Evolutionary conservation across 1,140 invertebrate species (phyloP), one percentile per base, ranked within the genome.

Genomic region (Triops cancriformis): DNA sequence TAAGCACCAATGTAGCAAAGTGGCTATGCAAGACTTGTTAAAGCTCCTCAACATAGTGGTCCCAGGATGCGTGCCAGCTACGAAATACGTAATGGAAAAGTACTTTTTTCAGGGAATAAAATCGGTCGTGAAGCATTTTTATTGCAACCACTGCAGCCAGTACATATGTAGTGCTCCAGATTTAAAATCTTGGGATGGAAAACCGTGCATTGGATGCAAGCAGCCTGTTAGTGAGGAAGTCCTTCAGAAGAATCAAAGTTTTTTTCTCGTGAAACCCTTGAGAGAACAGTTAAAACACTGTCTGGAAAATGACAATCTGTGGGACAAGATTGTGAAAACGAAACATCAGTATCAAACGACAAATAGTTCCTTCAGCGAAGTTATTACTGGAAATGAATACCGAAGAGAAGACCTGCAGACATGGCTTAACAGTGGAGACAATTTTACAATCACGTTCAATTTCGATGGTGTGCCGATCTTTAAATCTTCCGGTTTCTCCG

Each of bases 381-480:
- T 45, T 45, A 45, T 45, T 0, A 45, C 43, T 11, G 43, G 43
- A 12, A 45, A 45, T 12, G 11, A 74, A 31, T 41, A n/a, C 26
- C 6, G 14, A 5, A 27, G 18, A 10, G 10, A 74, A n/a, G n/a
- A 10, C 18, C 26, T 5, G n/a, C 18, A 10, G 18, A 74, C 26
- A 26, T 10, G 73, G 7, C 27, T 31, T 31, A 10, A 26, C 28
- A 26, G 10, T 18, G 18, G 26, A n/a, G n/a, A n/a, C n/a, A n/a
- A n/a, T n/a, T n/a, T n/a, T n/a, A n/a, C n/a, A n/a, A n/a, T n/a
- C n/a, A 81, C 80, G 74, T 79, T 82, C 74, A 78, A 72, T 75
- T 28, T 76, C 10, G 83, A 85, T 75, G 83, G 83, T 0, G 79
- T 84, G 28, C 81, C 83, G 10, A 80, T 84, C 10, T 84, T 83